Conservation (phyloP, 2,888 invertebrate species). For the Venusia cambrica region DNA sequence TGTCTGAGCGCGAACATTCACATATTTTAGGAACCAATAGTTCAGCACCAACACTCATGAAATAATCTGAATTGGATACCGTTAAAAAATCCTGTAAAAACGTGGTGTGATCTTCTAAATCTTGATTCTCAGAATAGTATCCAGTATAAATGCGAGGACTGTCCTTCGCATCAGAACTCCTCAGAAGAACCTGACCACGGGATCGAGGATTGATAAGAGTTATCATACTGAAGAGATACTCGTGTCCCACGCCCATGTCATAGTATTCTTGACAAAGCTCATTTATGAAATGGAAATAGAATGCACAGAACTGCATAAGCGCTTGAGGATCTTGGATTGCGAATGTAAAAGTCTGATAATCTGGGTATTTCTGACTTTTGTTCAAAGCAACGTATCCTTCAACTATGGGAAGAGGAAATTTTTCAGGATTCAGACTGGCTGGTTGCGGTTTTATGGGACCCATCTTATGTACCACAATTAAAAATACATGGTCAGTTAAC, state of each 20-base stretch:
- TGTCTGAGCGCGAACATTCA: constrained; percentile 7
- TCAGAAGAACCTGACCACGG: constrained; percentile 8
- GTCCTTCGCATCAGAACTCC: constrained; percentile 4
- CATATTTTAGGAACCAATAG: constrained; percentile 7
- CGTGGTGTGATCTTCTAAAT: constrained; percentile 7
- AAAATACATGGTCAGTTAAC: constrained; percentile 63
- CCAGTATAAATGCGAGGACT: constrained; percentile 5
- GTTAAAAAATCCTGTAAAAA: constrained; percentile 5
- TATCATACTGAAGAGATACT: neutral
- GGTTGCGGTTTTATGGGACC: constrained; percentile 39
- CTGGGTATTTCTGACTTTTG: constrained; percentile 68
- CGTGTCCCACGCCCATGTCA: constrained; percentile 1
- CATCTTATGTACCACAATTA: constrained; percentile 38
- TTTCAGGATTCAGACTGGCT: constrained; percentile 36
- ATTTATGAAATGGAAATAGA: constrained; percentile 3
- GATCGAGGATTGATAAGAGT: constrained; percentile 4
- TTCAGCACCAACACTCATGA: neutral
- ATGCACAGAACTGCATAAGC: constrained; percentile 4
- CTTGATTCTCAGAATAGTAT: constrained; percentile 3
- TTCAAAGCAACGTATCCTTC: constrained; percentile 74
- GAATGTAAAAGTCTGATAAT: constrained; percentile 22
- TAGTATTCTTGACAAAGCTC: constrained; percentile 9
- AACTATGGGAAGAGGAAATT: constrained; percentile 28
- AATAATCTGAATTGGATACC: constrained; percentile 4
- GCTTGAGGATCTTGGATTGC: constrained; percentile 1